Evolutionary conservation across 2,888 invertebrate species (phyloP).

Genomic region (Calliopum simillimum): DNA sequence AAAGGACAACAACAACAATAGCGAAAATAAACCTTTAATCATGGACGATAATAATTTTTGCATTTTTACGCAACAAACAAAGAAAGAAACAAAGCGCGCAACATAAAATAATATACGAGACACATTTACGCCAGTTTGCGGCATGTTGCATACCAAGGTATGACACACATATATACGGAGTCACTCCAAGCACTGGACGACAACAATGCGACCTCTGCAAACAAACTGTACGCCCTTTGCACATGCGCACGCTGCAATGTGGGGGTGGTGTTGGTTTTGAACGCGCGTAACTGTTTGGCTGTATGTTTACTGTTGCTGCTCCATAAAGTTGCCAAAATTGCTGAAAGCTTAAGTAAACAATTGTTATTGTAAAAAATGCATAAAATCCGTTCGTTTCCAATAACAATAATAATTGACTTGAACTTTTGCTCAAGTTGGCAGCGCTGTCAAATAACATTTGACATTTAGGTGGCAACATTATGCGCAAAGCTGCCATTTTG

Average conservation of each 20-base stretch:
- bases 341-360: slow-evolving; percentile 7
- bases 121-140: not conserved
- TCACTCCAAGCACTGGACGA: no score
- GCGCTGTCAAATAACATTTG: slow-evolving; percentile 12
- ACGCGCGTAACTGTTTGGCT: slow-evolving; percentile 9
- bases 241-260: not conserved
- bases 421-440: slow-evolving; percentile 35
- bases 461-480: slow-evolving; percentile 45
- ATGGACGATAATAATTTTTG: slow-evolving; percentile 18
- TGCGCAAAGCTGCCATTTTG: slow-evolving; percentile 41
- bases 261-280: not conserved
- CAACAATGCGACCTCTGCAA: not conserved
- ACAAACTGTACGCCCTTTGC: not conserved
- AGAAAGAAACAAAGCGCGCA: not conserved
- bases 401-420: slow-evolving; percentile 30
- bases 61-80: slow-evolving; percentile 41
- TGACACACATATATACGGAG: no score
- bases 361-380: not conserved
- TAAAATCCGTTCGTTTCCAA: no score
- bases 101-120: slow-evolving; percentile 34
- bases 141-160: not conserved
- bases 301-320: slow-evolving; percentile 4
- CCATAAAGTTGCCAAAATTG: slow-evolving; percentile 21
- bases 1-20: no score
- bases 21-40: slow-evolving; percentile 30